These are phyloP conservation scores for Aphelenchoides bicaudatus DNA, from an alignment of 2,888 invertebrate species.

Conservation along the genomic window DNA sequence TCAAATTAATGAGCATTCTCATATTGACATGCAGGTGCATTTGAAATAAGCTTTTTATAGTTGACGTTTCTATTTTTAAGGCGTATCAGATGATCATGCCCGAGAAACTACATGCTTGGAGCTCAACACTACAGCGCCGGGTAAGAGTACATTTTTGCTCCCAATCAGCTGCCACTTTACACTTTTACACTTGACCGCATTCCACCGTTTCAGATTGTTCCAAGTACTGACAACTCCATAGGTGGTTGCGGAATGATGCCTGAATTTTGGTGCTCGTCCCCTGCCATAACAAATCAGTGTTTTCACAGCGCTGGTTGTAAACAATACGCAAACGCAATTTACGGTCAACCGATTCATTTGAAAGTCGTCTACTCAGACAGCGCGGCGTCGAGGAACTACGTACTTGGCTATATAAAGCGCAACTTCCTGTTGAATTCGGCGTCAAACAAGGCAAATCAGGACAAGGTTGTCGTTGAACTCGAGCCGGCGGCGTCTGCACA, in stretches of 20 bases:
- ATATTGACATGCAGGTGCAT: slow-evolving; percentile 42
- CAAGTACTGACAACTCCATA: not conserved
- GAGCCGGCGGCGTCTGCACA: slow-evolving; percentile 9
- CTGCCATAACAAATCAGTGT: slow-evolving; percentile 30
- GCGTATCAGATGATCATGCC: slow-evolving; percentile 33
- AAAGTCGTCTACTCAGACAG: slow-evolving; percentile 25
- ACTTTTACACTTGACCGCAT: no score
- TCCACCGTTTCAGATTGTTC: slow-evolving; percentile 3
- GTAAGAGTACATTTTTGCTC: no score
- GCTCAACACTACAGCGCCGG: slow-evolving; percentile 19
- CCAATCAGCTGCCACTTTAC: no score
- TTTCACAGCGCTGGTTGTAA: slow-evolving; percentile 25
- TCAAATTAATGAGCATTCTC: slow-evolving; percentile 33
- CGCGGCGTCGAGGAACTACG: slow-evolving; percentile 26
- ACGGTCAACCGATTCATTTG: slow-evolving; percentile 37
- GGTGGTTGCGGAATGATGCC: slow-evolving; percentile 4
- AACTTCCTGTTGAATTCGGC: slow-evolving; percentile 17
- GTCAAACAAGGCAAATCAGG: slow-evolving; percentile 6
- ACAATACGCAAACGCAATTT: slow-evolving; percentile 27
- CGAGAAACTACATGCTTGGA: slow-evolving; percentile 37
- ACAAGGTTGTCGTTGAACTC: slow-evolving; percentile 14
- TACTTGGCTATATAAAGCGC: slow-evolving; percentile 30
- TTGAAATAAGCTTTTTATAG: no score
- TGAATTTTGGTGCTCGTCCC: slow-evolving; percentile 37
- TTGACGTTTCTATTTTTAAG: no score